A percentile compares a stretch with the other conserved stretches of the same genome.
phyloP scores from a whole-genome alignment of 2,113 vertebrate species.

The Xenopus borealis region DNA sequence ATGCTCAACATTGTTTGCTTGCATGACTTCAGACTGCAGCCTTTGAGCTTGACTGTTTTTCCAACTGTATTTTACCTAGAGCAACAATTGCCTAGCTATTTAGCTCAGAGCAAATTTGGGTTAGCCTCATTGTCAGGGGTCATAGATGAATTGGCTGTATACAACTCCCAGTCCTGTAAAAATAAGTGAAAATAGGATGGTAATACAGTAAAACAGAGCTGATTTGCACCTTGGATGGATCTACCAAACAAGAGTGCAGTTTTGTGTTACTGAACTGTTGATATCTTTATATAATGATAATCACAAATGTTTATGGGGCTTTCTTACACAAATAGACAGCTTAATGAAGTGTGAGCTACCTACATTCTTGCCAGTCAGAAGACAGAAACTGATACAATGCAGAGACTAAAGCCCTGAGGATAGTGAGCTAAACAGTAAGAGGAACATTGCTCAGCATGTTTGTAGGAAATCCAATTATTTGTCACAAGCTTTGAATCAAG shows the following conservation, averaged over 20 bases:
- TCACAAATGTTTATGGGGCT: slow-evolving; percentile 51
- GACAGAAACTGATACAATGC: slow-evolving; percentile 66
- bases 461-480: slow-evolving; percentile 82
- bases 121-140: slow-evolving; percentile 59
- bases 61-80: slow-evolving; percentile 65
- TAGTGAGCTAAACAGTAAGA: slow-evolving; percentile 70
- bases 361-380: slow-evolving; percentile 60
- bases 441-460: slow-evolving; percentile 82
- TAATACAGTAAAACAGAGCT: slow-evolving; percentile 47
- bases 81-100: slow-evolving; percentile 62
- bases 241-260: slow-evolving; percentile 51
- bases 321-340: slow-evolving; percentile 63
- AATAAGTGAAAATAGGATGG: slow-evolving; percentile 61
- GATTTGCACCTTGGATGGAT: slow-evolving; percentile 45
- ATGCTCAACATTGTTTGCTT: slow-evolving; percentile 60
- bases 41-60: slow-evolving; percentile 50
- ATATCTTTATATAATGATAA: background rate
- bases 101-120: slow-evolving; percentile 59
- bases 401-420: slow-evolving; percentile 66
- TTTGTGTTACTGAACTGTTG: slow-evolving; percentile 54
- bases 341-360: slow-evolving; percentile 61
- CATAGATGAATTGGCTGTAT: slow-evolving; percentile 55
- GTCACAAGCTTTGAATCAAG: slow-evolving; percentile 79
- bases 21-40: slow-evolving; percentile 57
- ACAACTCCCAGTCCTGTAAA: slow-evolving; percentile 58